Conservation (phyloP, 1,140 invertebrate species). For the Drosophila melanica region DNA sequence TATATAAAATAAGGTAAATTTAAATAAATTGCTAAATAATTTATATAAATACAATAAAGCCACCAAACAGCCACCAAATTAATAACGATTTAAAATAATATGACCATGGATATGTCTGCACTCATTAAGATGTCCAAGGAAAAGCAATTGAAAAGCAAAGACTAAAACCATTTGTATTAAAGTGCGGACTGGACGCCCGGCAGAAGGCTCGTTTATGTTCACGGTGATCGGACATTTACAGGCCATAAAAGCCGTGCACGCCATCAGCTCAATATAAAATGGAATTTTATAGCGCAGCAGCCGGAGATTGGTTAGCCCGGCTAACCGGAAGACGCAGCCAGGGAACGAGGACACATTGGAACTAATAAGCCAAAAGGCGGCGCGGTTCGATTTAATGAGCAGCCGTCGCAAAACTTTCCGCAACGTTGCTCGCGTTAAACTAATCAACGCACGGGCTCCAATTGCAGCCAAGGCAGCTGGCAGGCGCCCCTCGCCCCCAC, state of each 20-base stretch:
- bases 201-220: not conserved
- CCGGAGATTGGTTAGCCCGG: slow-evolving; percentile 8
- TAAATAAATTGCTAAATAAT: too few relatives aligned
- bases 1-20: too few relatives aligned
- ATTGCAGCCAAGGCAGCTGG: slow-evolving; percentile 18
- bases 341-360: slow-evolving; percentile 54
- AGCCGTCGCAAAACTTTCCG: slow-evolving; percentile 78
- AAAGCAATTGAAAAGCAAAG: not conserved
- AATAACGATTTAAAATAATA: too few relatives aligned
- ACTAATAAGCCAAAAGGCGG: slow-evolving; percentile 71
- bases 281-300: slow-evolving; percentile 56
- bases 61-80: too few relatives aligned
- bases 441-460: slow-evolving; percentile 67
- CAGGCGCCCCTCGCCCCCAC: not conserved
- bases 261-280: slow-evolving; percentile 61
- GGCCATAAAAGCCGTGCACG: slow-evolving; percentile 57
- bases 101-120: too few relatives aligned
- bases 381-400: slow-evolving; percentile 77
- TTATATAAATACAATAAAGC: too few relatives aligned
- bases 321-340: slow-evolving; percentile 1
- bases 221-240: slow-evolving; percentile 43
- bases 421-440: slow-evolving; percentile 79
- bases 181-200: not conserved
- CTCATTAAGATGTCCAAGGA: not conserved
- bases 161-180: slow-evolving; percentile 7